Percentiles rank a stretch among this genome's conserved stretches.
phyloP scores from a whole-genome alignment of 2,888 invertebrate genomes.

The Brachynemurus nebulosus region DNA sequence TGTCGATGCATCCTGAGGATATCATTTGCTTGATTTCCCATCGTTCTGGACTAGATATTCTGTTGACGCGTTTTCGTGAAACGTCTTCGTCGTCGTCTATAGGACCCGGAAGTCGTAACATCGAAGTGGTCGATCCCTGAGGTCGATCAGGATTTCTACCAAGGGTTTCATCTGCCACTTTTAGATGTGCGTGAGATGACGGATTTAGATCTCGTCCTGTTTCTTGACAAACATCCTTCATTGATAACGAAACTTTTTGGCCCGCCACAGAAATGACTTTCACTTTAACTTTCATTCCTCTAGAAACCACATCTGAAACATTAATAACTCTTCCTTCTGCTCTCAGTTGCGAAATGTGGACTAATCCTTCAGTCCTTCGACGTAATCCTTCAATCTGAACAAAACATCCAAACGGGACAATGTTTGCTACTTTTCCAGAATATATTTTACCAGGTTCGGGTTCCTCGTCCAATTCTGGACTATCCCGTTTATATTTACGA shows the following conservation, averaged over 20 bases:
- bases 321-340: constrained; percentile 88
- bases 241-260: constrained; percentile 87
- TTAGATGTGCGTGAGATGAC: constrained; percentile 47
- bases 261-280: constrained; percentile 90
- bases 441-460: constrained; percentile 81
- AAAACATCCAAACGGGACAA: constrained; percentile 97
- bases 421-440: constrained; percentile 84
- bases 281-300: constrained; percentile 81
- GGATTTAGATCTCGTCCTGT: constrained; percentile 93
- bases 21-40: constrained; percentile 99
- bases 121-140: constrained; percentile 40
- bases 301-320: constrained; percentile 83
- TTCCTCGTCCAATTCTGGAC: constrained; percentile 33
- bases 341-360: constrained; percentile 90
- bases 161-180: constrained; percentile 47
- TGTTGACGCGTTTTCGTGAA: constrained; percentile 69
- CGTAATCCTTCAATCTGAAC: constrained; percentile 86
- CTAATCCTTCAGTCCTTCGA: constrained; percentile 86
- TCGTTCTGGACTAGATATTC: constrained; percentile 89
- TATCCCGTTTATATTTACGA: constrained; percentile 23
- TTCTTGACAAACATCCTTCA: constrained; percentile 96
- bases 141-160: constrained; percentile 91
- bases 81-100: constrained; percentile 68
- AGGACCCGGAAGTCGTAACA: constrained; percentile 26
- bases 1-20: constrained; percentile 80